Evolutionary conservation across 1,140 invertebrate species (phyloP).

Genomic region (Archivesica marissinica): DNA sequence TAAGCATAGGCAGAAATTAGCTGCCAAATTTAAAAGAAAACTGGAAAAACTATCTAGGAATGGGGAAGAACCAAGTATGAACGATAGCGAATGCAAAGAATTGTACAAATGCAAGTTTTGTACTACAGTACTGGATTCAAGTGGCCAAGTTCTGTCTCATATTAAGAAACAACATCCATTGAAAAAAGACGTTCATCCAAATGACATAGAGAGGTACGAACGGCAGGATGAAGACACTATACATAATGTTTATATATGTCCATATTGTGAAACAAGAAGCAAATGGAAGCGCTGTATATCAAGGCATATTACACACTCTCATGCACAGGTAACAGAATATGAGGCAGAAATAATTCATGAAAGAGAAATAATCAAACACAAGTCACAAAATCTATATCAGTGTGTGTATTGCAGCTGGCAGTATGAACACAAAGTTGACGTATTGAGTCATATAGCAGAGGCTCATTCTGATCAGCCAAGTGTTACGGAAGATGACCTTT

Average conservation of each 20-base stretch:
- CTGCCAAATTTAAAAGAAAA: not conserved
- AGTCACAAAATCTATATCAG: not conserved
- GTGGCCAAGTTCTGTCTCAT: not conserved
- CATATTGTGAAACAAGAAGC: conserved; percentile 7
- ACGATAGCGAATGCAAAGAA: too few species aligned
- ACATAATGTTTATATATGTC: not conserved
- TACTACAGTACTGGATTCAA: not conserved
- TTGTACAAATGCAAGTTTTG: not conserved
- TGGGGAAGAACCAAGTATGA: not conserved
- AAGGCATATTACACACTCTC: not conserved
- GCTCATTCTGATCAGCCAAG: not conserved
- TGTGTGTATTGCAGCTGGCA: conserved; percentile 25
- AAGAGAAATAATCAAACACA: not conserved
- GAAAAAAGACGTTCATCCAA: not conserved
- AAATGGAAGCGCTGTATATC: not conserved
- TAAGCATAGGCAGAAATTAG: not conserved
- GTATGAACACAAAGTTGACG: conserved; percentile 1
- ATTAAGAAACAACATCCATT: conserved; percentile 13
- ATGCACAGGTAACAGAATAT: not conserved
- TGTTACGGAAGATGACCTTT: not conserved
- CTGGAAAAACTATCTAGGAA: not conserved
- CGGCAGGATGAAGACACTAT: not conserved
- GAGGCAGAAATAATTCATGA: not conserved
- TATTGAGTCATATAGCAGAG: not conserved
- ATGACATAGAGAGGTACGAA: not conserved